phyloP scores from a whole-genome alignment of 2,797 vertebrate species.

The Ammospiza maritima region DNA sequence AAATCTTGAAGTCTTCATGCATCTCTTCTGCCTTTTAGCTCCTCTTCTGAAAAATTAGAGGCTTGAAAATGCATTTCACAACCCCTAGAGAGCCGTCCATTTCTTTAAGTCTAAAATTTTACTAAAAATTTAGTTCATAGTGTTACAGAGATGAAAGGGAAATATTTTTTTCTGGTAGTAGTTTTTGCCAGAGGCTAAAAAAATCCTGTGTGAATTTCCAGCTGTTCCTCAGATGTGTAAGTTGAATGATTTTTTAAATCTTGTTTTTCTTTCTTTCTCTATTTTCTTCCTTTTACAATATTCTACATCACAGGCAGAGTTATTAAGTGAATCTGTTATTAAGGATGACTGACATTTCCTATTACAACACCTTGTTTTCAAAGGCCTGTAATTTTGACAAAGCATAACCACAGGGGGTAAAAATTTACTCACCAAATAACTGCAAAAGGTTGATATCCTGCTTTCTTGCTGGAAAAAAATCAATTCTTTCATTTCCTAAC shows the following conservation, averaged over 20 bases:
- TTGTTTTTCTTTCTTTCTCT: neutral
- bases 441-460: neutral
- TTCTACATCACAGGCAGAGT: neutral
- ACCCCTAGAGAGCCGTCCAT: neutral
- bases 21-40: neutral
- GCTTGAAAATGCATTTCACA: neutral
- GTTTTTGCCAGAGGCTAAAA: neutral
- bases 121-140: neutral
- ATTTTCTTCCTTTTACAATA: conserved; percentile 1
- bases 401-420: neutral
- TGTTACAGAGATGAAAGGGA: conserved; percentile 18
- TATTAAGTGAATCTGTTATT: conserved; percentile 28
- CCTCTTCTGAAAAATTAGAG: neutral
- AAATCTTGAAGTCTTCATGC: neutral
- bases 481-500: conserved; percentile 5
- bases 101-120: neutral
- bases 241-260: conserved; percentile 1
- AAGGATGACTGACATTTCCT: conserved; percentile 27
- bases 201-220: conserved; percentile 19
- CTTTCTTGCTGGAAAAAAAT: conserved; percentile 1
- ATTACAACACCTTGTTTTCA: conserved; percentile 33
- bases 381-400: conserved; percentile 25
- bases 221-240: neutral
- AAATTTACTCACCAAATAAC: neutral
- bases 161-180: neutral